Percentiles rank a stretch among this genome's conserved stretches.
Evolutionary conservation across 2,797 vertebrate genomes (phyloP).

Genomic region (Arvicola amphibius): DNA sequence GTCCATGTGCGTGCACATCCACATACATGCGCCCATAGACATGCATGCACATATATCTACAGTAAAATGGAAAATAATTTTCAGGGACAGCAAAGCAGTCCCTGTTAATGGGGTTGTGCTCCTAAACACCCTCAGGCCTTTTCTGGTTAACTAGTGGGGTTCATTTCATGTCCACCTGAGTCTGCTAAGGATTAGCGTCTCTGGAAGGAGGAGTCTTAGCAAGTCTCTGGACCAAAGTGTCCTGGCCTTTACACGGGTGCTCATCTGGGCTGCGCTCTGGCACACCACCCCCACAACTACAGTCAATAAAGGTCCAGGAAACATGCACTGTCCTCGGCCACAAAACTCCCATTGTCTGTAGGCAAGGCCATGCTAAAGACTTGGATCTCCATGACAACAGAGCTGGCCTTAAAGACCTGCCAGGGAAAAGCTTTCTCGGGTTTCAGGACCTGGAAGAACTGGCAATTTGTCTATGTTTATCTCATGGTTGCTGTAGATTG

Average conservation of each 20-base stretch:
- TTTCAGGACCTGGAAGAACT: slow-evolving; percentile 63
- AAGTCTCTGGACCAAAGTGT: neutral
- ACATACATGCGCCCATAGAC: neutral
- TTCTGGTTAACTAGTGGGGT: neutral
- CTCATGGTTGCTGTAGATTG: slow-evolving; percentile 19
- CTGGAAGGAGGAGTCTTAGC: neutral
- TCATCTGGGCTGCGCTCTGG: neutral
- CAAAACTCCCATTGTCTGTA: slow-evolving; percentile 44
- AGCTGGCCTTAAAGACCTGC: slow-evolving; percentile 21
- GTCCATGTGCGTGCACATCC: neutral
- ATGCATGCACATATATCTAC: neutral
- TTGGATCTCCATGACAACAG: slow-evolving; percentile 51
- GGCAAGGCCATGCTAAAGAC: neutral
- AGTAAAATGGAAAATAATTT: slow-evolving; percentile 10
- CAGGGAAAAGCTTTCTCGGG: slow-evolving; percentile 56
- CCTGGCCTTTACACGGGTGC: neutral
- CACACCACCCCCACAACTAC: neutral
- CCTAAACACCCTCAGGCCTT: neutral
- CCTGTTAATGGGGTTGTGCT: neutral
- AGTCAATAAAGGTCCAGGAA: slow-evolving; percentile 37
- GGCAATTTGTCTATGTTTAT: slow-evolving; percentile 64
- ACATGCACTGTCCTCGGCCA: neutral
- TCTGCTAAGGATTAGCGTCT: neutral
- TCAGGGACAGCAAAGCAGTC: neutral
- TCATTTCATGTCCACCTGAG: neutral